phyloP scores from a whole-genome alignment of 1,140 invertebrate species.

The Eufriesea mexicana region DNA sequence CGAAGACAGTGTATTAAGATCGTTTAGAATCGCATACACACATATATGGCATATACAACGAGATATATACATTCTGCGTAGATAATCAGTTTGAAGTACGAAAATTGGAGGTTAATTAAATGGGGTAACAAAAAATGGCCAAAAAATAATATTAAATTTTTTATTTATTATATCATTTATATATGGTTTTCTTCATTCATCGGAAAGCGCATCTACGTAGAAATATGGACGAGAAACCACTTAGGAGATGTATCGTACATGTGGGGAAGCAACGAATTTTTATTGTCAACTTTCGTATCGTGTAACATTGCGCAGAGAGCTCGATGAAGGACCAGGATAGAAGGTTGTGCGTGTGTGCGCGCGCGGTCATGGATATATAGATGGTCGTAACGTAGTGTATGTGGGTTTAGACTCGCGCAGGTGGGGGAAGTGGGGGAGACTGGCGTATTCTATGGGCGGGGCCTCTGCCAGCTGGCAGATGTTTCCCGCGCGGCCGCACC shows the following conservation, averaged over 20 bases:
- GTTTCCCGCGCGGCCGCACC: conserved; percentile 80
- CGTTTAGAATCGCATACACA: conserved; percentile 25
- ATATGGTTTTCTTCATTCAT: neutral
- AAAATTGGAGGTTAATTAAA: neutral
- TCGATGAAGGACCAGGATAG: conserved; percentile 41
- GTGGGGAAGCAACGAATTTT: conserved; percentile 38
- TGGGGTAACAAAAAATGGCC: neutral
- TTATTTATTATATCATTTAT: neutral
- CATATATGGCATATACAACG: neutral
- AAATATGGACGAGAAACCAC: neutral
- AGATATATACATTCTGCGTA: neutral
- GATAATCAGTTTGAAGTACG: neutral
- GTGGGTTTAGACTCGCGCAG: conserved; percentile 43
- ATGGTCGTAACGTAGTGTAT: conserved; percentile 40
- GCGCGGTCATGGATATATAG: conserved; percentile 27
- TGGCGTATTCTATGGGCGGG: conserved; percentile 79
- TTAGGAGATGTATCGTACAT: conserved; percentile 25
- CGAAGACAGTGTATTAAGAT: conserved; percentile 41
- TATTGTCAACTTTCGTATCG: conserved; percentile 50
- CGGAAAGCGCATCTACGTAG: neutral
- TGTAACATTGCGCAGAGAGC: conserved; percentile 29
- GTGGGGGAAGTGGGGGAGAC: conserved; percentile 65
- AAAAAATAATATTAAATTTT: neutral
- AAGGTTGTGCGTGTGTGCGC: conserved; percentile 24
- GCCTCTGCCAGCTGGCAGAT: conserved; percentile 84